Evolutionary conservation across 2,888 invertebrate species (phyloP), one percentile per base, ranked within the genome.

Genomic region (Dilophus febrilis): DNA sequence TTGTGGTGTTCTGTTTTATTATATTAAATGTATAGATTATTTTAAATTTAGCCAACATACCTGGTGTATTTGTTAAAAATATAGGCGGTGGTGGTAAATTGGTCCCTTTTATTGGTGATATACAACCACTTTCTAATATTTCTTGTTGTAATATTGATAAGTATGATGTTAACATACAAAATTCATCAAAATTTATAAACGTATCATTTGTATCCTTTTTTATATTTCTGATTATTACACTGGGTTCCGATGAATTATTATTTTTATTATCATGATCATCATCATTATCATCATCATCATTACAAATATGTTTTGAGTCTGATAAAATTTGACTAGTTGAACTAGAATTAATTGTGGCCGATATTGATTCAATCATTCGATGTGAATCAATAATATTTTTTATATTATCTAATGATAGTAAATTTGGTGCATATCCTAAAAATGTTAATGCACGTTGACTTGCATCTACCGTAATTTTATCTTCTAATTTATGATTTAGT

Each of bases 51-150:
- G 29, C n/a, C n/a, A n/a, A n/a, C 44, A 46, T 45, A 61, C 62
- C 61, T 49, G 56, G 56, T 45, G 55, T 49, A 46, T 63, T 62
- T 33, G 62, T 56, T 33, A 63, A 53, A 47, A 59, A 63, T 12
- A 63, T 60, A 10, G 62, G 62, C 18, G 62, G 62, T 14, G 62
- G 62, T 30, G 62, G 61, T 39, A 63, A 54, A 53, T 62, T 62
- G 14, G 61, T 62, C 13, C 62, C 62, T 45, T 63, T 63, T 5
- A 63, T 63, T 18, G 62, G 62, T 19, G 62, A 63, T 44, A 62
- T 58, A 46, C 62, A 63, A n/a, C 61, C 61, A 44, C 58, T 62
- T 45, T 61, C 61, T 38, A 61, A 57, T 39, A 61, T 62, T 46
- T 62, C 62, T 44, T 62, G 61, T 44, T 63, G 62, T 35, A 62